These are phyloP conservation scores for Sminthurinus signatus DNA, from an alignment of 1,140 invertebrate genomes.

Conservation along the genomic window DNA sequence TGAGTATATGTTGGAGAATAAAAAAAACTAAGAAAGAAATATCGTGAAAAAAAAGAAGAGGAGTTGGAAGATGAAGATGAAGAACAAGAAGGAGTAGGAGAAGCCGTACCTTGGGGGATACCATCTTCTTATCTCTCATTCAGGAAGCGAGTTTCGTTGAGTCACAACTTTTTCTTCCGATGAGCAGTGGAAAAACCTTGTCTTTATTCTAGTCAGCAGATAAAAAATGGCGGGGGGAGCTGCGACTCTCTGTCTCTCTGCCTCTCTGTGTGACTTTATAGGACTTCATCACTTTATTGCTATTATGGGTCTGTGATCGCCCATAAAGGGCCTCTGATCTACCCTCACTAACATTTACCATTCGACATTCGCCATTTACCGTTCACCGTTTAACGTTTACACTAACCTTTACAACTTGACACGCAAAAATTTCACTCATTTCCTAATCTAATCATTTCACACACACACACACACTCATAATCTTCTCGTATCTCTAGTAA, in stretches of 20 bases:
- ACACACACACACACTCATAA: too few species aligned
- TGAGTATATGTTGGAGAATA: background rate
- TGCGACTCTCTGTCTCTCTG: too few species aligned
- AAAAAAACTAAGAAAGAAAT: background rate
- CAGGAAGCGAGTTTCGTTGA: conserved; percentile 36
- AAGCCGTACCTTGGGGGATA: conserved; percentile 20
- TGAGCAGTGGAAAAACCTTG: conserved; percentile 24
- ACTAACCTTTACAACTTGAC: conserved; percentile 16
- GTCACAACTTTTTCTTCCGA: conserved; percentile 28
- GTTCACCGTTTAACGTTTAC: background rate
- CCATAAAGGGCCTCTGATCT: conserved; percentile 26
- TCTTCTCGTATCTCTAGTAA: too few species aligned
- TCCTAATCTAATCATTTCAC: conserved; percentile 9
- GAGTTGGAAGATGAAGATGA: background rate
- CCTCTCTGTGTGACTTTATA: background rate
- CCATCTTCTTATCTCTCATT: conserved; percentile 23
- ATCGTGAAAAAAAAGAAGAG: background rate
- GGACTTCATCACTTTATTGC: conserved; percentile 27
- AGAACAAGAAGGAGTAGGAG: background rate
- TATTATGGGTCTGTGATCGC: conserved; percentile 25
- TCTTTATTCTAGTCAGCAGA: conserved; percentile 31
- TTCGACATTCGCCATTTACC: background rate
- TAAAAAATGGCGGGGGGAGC: conserved; percentile 20
- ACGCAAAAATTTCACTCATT: conserved; percentile 18
- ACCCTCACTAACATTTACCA: background rate